Evolutionary conservation across 2,113 vertebrate species (phyloP).

Genomic region (Percopsis transmontana): DNA sequence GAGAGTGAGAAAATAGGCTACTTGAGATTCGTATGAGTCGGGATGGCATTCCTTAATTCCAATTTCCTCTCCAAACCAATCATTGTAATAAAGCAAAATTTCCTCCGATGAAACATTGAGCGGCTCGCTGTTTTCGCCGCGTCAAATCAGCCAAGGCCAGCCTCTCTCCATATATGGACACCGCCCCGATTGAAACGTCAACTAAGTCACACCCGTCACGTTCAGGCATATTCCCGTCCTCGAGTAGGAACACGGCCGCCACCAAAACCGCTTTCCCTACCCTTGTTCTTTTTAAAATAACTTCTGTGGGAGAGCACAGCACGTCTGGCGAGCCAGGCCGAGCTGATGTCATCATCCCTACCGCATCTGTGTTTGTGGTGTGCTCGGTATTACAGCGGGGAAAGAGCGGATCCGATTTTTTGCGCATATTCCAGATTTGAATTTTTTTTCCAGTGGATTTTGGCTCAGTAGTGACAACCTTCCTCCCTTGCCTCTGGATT

Average conservation of each 20-base stretch:
- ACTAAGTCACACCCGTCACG: conserved; percentile 85
- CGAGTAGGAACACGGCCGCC: conserved; percentile 81
- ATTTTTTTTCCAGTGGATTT: conserved; percentile 39
- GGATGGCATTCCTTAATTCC: not conserved
- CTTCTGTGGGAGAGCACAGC: conserved; percentile 58
- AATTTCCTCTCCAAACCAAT: not conserved
- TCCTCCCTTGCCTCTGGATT: conserved; percentile 42
- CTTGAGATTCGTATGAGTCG: not conserved
- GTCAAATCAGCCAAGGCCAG: conserved; percentile 79
- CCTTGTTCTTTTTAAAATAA: conserved; percentile 76
- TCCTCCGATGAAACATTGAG: conserved; percentile 71
- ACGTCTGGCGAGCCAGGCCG: conserved; percentile 56
- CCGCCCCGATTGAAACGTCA: conserved; percentile 83
- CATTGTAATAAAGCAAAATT: conserved; percentile 40
- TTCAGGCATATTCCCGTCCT: conserved; percentile 84
- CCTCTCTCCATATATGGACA: conserved; percentile 78
- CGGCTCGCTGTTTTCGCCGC: conserved; percentile 75
- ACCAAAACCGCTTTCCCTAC: conserved; percentile 67
- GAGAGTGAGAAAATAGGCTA: not conserved
- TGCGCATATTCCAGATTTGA: no score
- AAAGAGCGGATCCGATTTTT: conserved; percentile 38
- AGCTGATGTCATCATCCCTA: conserved; percentile 25
- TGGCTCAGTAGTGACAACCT: conserved; percentile 8
- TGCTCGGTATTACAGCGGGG: conserved; percentile 37
- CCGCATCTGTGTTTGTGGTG: conserved; percentile 28